Evolutionary conservation across 2,113 vertebrate species (phyloP), one percentile per base, ranked within the genome.

Genomic region (Labeo catla): DNA sequence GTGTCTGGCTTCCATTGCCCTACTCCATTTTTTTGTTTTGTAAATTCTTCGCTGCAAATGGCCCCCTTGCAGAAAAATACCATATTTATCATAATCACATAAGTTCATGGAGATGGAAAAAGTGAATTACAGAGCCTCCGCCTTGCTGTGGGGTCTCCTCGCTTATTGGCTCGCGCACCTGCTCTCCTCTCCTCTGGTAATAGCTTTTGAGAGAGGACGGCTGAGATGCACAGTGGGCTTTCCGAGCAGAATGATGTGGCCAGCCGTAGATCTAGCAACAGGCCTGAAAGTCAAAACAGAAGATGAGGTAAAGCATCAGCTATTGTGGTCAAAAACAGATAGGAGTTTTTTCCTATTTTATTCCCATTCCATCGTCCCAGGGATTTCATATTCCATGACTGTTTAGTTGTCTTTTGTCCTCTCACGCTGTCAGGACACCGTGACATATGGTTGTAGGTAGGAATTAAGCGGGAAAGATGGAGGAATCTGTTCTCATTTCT

Each of bases 401-500:
- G 39, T 49, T 63, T 47, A 63, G 21, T 81, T 63, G 19, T 63
- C 39, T 23, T 45, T 63, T 81, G 79, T 81, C n/a, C 59, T 79
- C 50, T 36, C 49, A 54, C 2, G 13, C 6, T 59, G 52, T 52
- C 65, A 28, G 36, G 50, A 74, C 36, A 39, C 52, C 36, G 21
- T 84, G 9, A 78, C 54, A 39, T 68, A 78, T 85, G 73, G 28
- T 39, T 43, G n/a, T 47, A 80, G 61, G 66, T 86, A 70, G 49
- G 63, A 68, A 70, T 72, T 68, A 68, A 85, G 16, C 19, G 3
- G 19, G 16, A 36, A 76, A 78, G 49, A 45, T 49, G 36, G 52
- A 73, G 85, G 68, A 73, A 61, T 86, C 52, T 49, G 39, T 61
- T 81, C 66, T 81, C 78, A 81, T 81, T 86, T 86, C 77, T 52